Percentiles rank a stretch among this genome's conserved stretches.
phyloP scores from a whole-genome alignment of 2,888 invertebrate genomes.

The Euproctis similis region DNA sequence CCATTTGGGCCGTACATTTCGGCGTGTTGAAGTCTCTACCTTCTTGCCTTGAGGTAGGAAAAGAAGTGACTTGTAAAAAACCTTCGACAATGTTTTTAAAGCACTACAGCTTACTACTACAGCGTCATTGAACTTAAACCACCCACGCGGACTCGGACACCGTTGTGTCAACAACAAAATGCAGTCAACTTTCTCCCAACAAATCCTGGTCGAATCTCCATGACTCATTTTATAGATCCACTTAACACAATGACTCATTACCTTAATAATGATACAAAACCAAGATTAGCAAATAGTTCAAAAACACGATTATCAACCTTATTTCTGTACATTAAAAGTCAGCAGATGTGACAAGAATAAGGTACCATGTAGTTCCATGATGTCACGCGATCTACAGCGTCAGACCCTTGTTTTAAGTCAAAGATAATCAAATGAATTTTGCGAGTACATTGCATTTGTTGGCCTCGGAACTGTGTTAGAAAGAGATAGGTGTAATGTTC shows the following conservation, averaged over 20 bases:
- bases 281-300: slow-evolving; percentile 3
- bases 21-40: no score
- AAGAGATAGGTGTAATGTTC: slow-evolving; percentile 19
- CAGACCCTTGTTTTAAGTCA: slow-evolving; percentile 49
- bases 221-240: slow-evolving; percentile 60
- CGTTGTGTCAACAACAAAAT: slow-evolving; percentile 54
- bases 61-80: no score
- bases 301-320: slow-evolving; percentile 24
- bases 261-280: slow-evolving; percentile 49
- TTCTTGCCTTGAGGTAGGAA: no score
- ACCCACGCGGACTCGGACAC: slow-evolving; percentile 45
- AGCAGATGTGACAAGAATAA: slow-evolving; percentile 7
- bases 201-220: slow-evolving; percentile 24
- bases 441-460: slow-evolving; percentile 29
- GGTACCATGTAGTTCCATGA: slow-evolving; percentile 22
- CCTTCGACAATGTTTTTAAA: no score
- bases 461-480: slow-evolving; percentile 23
- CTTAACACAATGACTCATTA: slow-evolving; percentile 58
- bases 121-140: slow-evolving; percentile 47
- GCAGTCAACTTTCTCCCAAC: slow-evolving; percentile 26
- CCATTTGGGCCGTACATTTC: no score
- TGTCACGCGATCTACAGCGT: slow-evolving; percentile 59
- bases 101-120: no score
- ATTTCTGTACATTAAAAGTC: slow-evolving; percentile 17
- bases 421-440: slow-evolving; percentile 56